phyloP scores from a whole-genome alignment of 2,888 invertebrate genomes.

The Leucophenga maculata region DNA sequence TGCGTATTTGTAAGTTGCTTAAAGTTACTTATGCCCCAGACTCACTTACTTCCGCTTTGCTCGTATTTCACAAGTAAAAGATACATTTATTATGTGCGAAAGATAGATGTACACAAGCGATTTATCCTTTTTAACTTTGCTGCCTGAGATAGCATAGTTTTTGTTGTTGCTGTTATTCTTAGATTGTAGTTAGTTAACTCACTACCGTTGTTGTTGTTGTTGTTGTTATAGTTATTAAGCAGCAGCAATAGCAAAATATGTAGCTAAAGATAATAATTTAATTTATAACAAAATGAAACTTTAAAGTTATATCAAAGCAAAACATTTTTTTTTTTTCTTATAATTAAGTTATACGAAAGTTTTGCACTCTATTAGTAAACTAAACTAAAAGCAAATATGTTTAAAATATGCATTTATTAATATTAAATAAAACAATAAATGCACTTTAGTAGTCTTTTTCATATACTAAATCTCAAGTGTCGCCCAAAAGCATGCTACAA shows the following conservation, averaged over 20 bases:
- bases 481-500: slow-evolving; percentile 1
- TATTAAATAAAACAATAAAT: too few species aligned
- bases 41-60: slow-evolving; percentile 7
- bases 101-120: slow-evolving; percentile 69
- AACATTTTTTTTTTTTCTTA: too few species aligned
- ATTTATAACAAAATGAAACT: too few species aligned
- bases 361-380: too few species aligned
- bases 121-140: slow-evolving; percentile 68
- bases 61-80: slow-evolving; percentile 63
- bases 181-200: slow-evolving; percentile 10
- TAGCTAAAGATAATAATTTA: neutral
- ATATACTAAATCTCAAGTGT: too few species aligned
- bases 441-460: too few species aligned
- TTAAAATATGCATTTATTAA: too few species aligned
- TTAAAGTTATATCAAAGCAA: too few species aligned
- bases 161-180: slow-evolving; percentile 33
- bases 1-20: slow-evolving; percentile 32
- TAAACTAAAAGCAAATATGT: too few species aligned
- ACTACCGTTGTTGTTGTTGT: slow-evolving; percentile 20
- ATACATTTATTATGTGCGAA: slow-evolving; percentile 69
- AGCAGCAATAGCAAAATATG: neutral
- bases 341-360: too few species aligned
- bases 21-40: slow-evolving; percentile 56
- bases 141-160: slow-evolving; percentile 26
- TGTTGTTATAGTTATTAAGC: neutral